Conservation (phyloP, 2,113 vertebrate genomes). For the Recurvirostra avosetta region DNA sequence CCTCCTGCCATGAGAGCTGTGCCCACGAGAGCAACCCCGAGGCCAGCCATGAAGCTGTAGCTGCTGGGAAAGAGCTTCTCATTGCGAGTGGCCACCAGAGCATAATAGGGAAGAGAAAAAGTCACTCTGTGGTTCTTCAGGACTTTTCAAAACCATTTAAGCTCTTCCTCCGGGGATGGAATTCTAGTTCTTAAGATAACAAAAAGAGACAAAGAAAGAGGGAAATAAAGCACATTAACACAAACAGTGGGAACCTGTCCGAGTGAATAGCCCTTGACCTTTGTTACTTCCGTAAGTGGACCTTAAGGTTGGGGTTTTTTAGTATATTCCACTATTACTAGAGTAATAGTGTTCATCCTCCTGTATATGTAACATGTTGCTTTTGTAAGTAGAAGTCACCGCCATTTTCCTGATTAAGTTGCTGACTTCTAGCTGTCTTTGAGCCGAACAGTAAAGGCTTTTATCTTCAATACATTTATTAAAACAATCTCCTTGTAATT, state of each 20-base stretch:
- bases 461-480: neutral
- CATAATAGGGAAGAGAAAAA: neutral
- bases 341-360: neutral
- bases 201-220: neutral
- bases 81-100: neutral
- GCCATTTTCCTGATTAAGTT: neutral
- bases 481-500: neutral
- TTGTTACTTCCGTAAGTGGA: neutral
- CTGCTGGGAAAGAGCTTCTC: neutral
- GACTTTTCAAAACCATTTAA: neutral
- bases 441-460: neutral
- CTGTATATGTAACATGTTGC: neutral
- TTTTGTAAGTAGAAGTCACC: neutral
- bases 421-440: neutral
- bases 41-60: neutral
- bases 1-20: neutral
- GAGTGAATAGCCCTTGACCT: neutral
- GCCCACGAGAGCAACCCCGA: rapidly evolving
- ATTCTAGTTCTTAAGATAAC: neutral
- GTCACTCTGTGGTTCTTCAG: neutral
- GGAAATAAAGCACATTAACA: neutral
- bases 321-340: neutral
- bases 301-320: neutral
- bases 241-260: neutral
- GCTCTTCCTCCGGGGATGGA: neutral